phyloP scores from a whole-genome alignment of 2,113 vertebrate genomes.

The Eublepharis macularius region DNA sequence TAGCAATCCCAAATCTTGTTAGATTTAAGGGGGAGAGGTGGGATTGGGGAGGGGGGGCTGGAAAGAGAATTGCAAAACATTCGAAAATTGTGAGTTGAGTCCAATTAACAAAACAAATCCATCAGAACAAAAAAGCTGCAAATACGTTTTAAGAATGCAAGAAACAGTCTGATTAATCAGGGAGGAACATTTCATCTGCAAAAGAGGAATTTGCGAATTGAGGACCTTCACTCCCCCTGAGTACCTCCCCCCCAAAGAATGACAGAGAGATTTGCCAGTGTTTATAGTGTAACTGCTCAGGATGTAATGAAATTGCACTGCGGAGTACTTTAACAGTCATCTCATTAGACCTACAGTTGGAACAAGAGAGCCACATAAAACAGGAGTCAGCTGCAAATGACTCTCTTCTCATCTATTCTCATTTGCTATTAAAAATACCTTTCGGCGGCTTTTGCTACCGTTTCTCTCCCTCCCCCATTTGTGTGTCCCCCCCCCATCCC shows the following conservation, averaged over 20 bases:
- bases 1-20: conserved; percentile 48
- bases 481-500: conserved; percentile 77
- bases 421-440: conserved; percentile 97
- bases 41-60: neutral
- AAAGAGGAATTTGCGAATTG: conserved; percentile 76
- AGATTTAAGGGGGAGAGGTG: conserved; percentile 5
- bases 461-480: neutral
- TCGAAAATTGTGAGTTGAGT: neutral
- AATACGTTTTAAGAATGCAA: neutral
- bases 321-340: conserved; percentile 82
- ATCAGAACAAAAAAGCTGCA: neutral
- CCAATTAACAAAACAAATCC: conserved; percentile 16
- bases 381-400: conserved; percentile 85
- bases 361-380: conserved; percentile 82
- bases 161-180: neutral
- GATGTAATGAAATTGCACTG: conserved; percentile 85
- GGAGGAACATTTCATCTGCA: conserved; percentile 49
- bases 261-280: conserved; percentile 77
- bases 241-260: conserved; percentile 60
- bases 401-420: conserved; percentile 86
- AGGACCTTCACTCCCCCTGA: conserved; percentile 42
- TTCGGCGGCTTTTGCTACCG: conserved; percentile 84
- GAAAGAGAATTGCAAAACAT: neutral
- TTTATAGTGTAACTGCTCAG: conserved; percentile 81
- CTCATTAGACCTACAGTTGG: conserved; percentile 84